Evolutionary conservation across 2,888 invertebrate species (phyloP).

Genomic region (Horisme vitalbata): DNA sequence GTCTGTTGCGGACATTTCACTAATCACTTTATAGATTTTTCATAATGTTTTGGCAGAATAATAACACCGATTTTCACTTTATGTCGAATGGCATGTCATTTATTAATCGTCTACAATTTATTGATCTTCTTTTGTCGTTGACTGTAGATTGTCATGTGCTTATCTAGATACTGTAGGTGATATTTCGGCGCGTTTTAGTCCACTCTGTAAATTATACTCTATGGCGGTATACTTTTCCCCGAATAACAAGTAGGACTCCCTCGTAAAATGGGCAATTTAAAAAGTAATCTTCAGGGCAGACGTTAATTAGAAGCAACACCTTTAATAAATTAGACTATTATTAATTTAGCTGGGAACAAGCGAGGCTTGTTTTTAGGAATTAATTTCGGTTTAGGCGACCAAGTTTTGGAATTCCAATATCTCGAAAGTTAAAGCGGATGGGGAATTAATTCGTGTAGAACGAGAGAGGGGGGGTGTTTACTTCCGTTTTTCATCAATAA

Average conservation of each 20-base stretch:
- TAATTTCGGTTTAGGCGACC: conserved; percentile 33
- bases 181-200: too few relatives aligned
- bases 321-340: conserved; percentile 44
- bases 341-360: conserved; percentile 39
- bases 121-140: too few relatives aligned
- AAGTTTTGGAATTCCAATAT: conserved; percentile 14
- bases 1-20: too few relatives aligned
- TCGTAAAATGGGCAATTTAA: conserved; percentile 36
- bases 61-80: too few relatives aligned
- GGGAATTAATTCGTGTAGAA: conserved; percentile 1
- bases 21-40: too few relatives aligned
- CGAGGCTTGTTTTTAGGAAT: conserved; percentile 28
- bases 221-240: conserved; percentile 3
- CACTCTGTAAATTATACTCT: conserved; percentile 1
- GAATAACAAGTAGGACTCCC: conserved; percentile 25
- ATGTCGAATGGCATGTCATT: too few relatives aligned
- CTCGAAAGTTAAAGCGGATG: not conserved
- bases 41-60: too few relatives aligned
- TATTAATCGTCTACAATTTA: too few relatives aligned
- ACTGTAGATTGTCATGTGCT: too few relatives aligned
- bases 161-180: too few relatives aligned
- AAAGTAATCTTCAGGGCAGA: conserved; percentile 33
- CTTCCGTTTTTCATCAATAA: too few relatives aligned
- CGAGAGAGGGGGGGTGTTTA: too few relatives aligned
- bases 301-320: conserved; percentile 41